Evolutionary conservation across 2,113 vertebrate genomes (phyloP).

Genomic region (Embiotoca jacksoni): DNA sequence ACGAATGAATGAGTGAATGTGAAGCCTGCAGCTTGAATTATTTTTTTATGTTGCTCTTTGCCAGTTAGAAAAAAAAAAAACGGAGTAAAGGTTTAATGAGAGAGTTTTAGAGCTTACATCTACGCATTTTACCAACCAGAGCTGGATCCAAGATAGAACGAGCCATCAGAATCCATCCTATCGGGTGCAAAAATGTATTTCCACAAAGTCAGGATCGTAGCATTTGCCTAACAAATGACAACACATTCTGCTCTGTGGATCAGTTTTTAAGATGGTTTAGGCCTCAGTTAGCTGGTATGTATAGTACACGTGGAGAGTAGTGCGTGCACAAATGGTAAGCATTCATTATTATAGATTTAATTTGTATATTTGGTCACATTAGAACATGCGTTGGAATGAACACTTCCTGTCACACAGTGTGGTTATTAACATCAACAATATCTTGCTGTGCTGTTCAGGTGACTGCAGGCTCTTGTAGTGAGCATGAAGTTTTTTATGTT

Average conservation of each 20-base stretch:
- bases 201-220: not conserved
- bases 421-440: not conserved
- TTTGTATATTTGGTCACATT: not conserved
- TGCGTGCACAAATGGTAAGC: not conserved
- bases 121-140: not conserved
- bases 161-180: not conserved
- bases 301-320: not conserved
- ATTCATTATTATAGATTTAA: not conserved
- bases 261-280: not conserved
- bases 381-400: not conserved
- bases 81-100: not conserved
- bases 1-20: not conserved
- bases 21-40: not conserved
- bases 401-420: not conserved
- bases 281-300: not conserved
- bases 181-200: not conserved
- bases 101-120: not conserved
- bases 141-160: not conserved
- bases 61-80: not conserved
- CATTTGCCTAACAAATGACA: not conserved
- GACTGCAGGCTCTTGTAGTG: not conserved
- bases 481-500: not conserved
- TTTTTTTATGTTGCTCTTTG: not conserved
- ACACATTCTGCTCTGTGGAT: not conserved
- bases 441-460: not conserved